Conservation (phyloP, 2,113 vertebrate genomes). For the Tauraco erythrolophus region DNA sequence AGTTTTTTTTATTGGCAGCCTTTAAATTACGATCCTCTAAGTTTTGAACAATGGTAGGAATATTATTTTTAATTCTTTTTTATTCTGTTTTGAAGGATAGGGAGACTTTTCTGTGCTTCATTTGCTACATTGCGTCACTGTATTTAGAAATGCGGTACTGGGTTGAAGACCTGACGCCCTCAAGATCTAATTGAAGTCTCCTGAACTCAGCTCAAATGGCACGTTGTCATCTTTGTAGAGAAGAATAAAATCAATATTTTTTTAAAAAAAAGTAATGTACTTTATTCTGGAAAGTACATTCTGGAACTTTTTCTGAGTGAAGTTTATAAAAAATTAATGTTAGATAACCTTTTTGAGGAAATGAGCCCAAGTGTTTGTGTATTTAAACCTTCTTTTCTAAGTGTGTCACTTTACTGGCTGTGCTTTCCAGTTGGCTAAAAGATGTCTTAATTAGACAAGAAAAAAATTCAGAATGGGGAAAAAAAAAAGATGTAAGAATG, state of each 20-base stretch:
- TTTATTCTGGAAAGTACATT: conserved; percentile 27
- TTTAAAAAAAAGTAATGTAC: not conserved
- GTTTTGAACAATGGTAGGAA: not conserved
- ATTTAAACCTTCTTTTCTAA: not conserved
- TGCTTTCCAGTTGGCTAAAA: not conserved
- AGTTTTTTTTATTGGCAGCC: not conserved
- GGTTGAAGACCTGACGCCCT: not conserved
- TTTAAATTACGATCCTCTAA: not conserved
- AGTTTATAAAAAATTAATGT: not conserved
- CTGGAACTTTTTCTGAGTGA: not conserved
- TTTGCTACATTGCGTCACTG: not conserved
- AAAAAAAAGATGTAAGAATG: not conserved
- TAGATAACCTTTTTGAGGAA: not conserved
- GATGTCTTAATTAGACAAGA: not conserved
- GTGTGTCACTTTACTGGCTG: not conserved
- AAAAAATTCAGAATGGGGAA: not conserved
- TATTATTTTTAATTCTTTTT: not conserved
- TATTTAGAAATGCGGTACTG: not conserved
- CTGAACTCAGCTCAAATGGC: not conserved
- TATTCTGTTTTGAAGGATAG: not conserved
- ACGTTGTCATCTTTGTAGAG: not conserved
- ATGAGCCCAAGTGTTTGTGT: not conserved
- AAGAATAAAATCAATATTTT: conserved; percentile 16
- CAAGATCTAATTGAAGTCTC: conserved; percentile 38
- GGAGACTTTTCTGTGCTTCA: not conserved